Conservation (phyloP, 2,113 vertebrate genomes). For the Aspiorhynchus laticeps region DNA sequence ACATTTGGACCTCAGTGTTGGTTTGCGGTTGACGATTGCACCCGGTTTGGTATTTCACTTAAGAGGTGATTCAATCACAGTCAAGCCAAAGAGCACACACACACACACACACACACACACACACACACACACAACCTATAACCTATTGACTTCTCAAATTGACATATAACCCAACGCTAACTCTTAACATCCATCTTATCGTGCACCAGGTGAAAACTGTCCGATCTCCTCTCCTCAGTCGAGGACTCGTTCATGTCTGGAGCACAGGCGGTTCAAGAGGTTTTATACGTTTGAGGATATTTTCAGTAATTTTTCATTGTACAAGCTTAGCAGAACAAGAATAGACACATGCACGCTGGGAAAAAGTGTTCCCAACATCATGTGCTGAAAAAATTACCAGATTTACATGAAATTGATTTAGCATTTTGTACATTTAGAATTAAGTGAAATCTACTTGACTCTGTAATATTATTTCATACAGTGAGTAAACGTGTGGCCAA, state of each 20-base stretch:
- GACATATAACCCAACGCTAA: background rate
- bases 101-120: slow-evolving; percentile 19
- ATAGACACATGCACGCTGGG: background rate
- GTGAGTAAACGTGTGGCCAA: background rate
- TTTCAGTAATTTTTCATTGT: background rate
- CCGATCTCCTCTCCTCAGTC: too few species aligned
- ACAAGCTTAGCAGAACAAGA: background rate
- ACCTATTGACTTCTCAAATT: background rate
- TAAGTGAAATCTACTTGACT: background rate
- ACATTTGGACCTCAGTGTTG: slow-evolving; percentile 84
- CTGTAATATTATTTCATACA: background rate
- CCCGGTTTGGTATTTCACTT: slow-evolving; percentile 88
- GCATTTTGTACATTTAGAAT: background rate
- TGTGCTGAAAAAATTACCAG: background rate
- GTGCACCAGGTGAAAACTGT: background rate
- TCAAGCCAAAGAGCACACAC: slow-evolving; percentile 71
- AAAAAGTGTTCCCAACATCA: background rate
- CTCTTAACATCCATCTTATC: too few species aligned
- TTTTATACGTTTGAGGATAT: background rate
- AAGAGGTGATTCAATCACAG: slow-evolving; percentile 88
- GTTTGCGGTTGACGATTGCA: slow-evolving; percentile 86
- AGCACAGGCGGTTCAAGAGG: background rate
- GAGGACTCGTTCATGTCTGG: too few species aligned
- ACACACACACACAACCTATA: slow-evolving; percentile 28
- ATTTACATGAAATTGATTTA: background rate